phyloP scores from a whole-genome alignment of 2,888 invertebrate genomes.

The Xestobium rufovillosum region DNA sequence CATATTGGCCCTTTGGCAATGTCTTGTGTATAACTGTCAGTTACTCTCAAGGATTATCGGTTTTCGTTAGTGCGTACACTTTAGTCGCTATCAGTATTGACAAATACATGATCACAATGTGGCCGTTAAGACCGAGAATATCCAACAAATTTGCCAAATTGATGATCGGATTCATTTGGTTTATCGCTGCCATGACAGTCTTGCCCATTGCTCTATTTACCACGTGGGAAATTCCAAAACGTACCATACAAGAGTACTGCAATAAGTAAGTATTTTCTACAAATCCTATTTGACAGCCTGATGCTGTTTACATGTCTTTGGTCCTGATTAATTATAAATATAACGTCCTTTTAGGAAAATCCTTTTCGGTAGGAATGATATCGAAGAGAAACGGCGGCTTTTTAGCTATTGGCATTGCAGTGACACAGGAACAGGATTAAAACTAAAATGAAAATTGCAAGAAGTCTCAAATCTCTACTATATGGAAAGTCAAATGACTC shows the following conservation, averaged over 20 bases:
- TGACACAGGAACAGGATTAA: too few species aligned
- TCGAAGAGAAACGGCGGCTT: too few species aligned
- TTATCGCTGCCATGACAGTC: constrained; percentile 68
- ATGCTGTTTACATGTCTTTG: too few species aligned
- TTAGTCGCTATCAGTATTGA: constrained; percentile 86
- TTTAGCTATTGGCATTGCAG: too few species aligned
- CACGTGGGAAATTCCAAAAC: constrained; percentile 51
- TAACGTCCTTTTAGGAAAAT: too few species aligned
- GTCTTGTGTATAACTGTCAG: constrained; percentile 76
- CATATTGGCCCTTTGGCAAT: constrained; percentile 84
- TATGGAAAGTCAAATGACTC: too few species aligned
- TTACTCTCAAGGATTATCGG: constrained; percentile 74
- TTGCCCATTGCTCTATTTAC: constrained; percentile 77
- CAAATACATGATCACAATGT: constrained; percentile 84
- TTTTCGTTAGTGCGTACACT: constrained; percentile 82
- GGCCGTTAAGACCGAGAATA: constrained; percentile 74
- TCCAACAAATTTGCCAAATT: constrained; percentile 63
- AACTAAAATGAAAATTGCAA: too few species aligned
- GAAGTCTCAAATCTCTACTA: too few species aligned
- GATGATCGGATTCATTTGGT: constrained; percentile 67
- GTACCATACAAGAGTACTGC: constrained; percentile 53
- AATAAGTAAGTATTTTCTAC: constrained; percentile 58
- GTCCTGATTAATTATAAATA: too few species aligned
- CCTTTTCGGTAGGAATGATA: too few species aligned
- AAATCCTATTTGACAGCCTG: too few species aligned